Evolutionary conservation across 2,113 vertebrate species (phyloP), one percentile per base, ranked within the genome.

Genomic region (Tylochromis polylepis): DNA sequence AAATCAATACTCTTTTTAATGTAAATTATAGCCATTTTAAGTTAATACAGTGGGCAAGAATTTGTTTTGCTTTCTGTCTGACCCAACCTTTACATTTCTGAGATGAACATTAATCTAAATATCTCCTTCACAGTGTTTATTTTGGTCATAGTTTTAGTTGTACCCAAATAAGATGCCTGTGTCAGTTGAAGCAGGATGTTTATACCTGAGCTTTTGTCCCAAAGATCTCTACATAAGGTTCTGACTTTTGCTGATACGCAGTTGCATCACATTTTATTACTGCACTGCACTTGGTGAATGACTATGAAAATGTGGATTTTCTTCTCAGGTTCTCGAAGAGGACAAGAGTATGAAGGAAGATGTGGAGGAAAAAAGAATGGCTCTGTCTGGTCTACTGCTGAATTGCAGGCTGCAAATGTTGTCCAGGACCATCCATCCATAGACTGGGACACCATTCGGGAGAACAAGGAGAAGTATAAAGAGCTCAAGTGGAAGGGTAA

Each of bases 401-500:
- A 82, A 15, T 60, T 89, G 5, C 20, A 95, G 75, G 51, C 85
- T 34, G 24, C 91, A 62, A 38, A n/a, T 2, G 62, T 2, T 1
- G 75, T 4, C 5, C 53, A 84, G 3, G 20, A 58, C 0, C 90
- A 81, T 31, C 41, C 87, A 0, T 34, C 92, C 29, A 98, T 99
- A 83, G 95, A 99, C 83, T 99, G 99, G 98, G 93, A 93, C 7
- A 84, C 92, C 43, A 87, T 99, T 85, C 95, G 97, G 89, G 95
- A 97, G 93, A 98, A 98, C 91, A 96, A 88, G 85, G 92, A 95
- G 2, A 98, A 97, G 94, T 98, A 97, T 81, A 96, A 96, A 79
- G 94, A 96, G 83, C 95, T 97, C 89, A 99, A 99, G 83, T 99
- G 98, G 98, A 96, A 97, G 95, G 98, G 99, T 99, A 88, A 95